Percentiles rank a stretch among this genome's conserved stretches.
Evolutionary conservation across 2,113 vertebrate genomes (phyloP).

Genomic region (Rhadina sibilatrix): DNA sequence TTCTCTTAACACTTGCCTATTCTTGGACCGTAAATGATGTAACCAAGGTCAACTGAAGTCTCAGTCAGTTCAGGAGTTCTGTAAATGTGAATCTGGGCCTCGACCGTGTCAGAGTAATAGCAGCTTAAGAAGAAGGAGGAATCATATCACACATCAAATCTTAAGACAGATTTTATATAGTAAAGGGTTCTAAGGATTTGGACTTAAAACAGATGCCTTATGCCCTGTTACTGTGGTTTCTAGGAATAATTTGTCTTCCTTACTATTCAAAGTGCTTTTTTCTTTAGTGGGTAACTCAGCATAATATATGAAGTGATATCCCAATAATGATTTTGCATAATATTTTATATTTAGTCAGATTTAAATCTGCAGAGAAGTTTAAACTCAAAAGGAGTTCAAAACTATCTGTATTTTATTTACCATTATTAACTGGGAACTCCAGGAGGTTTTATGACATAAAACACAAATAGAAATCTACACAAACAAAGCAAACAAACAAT

Average conservation of each 20-base stretch:
- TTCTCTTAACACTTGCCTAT: slow-evolving; percentile 62
- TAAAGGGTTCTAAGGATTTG: slow-evolving; percentile 71
- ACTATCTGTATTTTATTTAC: slow-evolving; percentile 70
- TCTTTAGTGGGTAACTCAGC: slow-evolving; percentile 74
- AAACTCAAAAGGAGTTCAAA: slow-evolving; percentile 73
- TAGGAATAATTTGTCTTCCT: slow-evolving; percentile 54
- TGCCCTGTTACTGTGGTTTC: slow-evolving; percentile 66
- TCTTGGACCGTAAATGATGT: slow-evolving; percentile 37
- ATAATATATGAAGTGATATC: slow-evolving; percentile 68
- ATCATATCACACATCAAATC: slow-evolving; percentile 69
- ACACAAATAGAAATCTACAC: slow-evolving; percentile 77
- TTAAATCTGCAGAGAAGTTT: slow-evolving; percentile 67
- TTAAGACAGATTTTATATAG: slow-evolving; percentile 66
- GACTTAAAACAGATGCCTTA: slow-evolving; percentile 64
- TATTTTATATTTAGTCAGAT: slow-evolving; percentile 58
- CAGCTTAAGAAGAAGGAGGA: slow-evolving; percentile 78
- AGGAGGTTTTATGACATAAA: slow-evolving; percentile 75
- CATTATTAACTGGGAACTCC: slow-evolving; percentile 71
- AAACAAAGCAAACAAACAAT: slow-evolving; percentile 77
- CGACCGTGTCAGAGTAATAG: slow-evolving; percentile 74
- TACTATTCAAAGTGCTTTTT: slow-evolving; percentile 81
- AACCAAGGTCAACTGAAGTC: slow-evolving; percentile 54
- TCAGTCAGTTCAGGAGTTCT: slow-evolving; percentile 54
- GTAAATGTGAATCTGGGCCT: slow-evolving; percentile 66
- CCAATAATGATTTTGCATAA: slow-evolving; percentile 70